Evolutionary conservation across 2,113 vertebrate species (phyloP).

Genomic region (Erinaceus europaeus): DNA sequence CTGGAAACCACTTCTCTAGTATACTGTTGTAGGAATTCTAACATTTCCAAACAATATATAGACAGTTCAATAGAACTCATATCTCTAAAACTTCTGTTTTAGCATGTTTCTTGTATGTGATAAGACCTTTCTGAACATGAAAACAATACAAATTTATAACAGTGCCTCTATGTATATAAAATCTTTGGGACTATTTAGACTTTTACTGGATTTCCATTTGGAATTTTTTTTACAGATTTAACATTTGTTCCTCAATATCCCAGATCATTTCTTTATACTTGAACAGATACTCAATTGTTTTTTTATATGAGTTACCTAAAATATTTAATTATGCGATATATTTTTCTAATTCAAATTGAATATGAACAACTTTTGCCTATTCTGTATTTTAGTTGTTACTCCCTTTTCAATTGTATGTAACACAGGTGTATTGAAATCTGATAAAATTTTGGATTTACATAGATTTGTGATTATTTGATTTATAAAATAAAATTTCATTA

Average conservation of each 20-base stretch:
- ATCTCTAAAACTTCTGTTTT: background rate
- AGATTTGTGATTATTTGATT: slow-evolving; percentile 18
- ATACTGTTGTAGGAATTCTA: background rate
- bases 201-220: slow-evolving; percentile 25
- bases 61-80: background rate
- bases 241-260: background rate
- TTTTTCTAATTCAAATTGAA: background rate
- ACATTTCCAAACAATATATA: background rate
- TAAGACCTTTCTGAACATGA: slow-evolving; percentile 21
- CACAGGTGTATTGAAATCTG: background rate
- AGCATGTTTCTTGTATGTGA: too few species aligned
- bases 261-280: slow-evolving; percentile 30
- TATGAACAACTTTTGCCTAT: background rate
- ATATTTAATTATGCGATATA: background rate
- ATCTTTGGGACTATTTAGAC: background rate
- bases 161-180: slow-evolving; percentile 27
- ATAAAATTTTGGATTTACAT: background rate
- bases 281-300: background rate
- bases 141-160: too few species aligned
- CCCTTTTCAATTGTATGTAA: background rate
- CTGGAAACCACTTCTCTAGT: background rate
- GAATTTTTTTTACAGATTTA: slow-evolving; percentile 40
- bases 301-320: slow-evolving; percentile 33
- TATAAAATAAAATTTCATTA: slow-evolving; percentile 42
- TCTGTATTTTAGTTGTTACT: background rate